Evolutionary conservation across 2,888 invertebrate genomes (phyloP).

Genomic region (Drosophila differens): DNA sequence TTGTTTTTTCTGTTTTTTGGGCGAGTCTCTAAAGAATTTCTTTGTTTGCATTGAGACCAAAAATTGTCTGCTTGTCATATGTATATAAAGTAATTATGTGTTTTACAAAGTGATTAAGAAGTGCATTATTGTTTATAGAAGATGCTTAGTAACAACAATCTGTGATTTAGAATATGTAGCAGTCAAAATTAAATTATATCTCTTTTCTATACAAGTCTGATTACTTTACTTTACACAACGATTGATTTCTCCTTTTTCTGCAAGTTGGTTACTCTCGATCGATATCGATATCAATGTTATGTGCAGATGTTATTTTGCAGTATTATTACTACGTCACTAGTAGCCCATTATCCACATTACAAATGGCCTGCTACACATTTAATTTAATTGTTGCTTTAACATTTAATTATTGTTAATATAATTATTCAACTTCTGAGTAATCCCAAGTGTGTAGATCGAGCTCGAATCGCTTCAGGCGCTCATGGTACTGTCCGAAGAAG

Average conservation of each 20-base stretch:
- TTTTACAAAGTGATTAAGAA: neutral
- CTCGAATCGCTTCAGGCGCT: conserved; percentile 53
- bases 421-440: neutral
- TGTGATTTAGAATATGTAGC: neutral
- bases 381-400: conserved; percentile 14
- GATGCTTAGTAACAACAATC: neutral
- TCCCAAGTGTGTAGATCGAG: conserved; percentile 87
- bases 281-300: neutral
- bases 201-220: neutral
- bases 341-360: neutral
- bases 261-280: neutral
- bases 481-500: conserved; percentile 49
- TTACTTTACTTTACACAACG: neutral
- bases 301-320: neutral
- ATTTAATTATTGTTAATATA: neutral
- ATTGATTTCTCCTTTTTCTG: neutral
- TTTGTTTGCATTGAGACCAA: neutral
- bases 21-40: conserved; percentile 3
- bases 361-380: neutral
- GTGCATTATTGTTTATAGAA: neutral
- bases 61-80: neutral
- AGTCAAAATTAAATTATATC: neutral
- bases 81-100: neutral
- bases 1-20: neutral
- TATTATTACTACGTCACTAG: neutral